Conservation (phyloP, 2,797 vertebrate genomes). For the Enteromius radiatus region DNA sequence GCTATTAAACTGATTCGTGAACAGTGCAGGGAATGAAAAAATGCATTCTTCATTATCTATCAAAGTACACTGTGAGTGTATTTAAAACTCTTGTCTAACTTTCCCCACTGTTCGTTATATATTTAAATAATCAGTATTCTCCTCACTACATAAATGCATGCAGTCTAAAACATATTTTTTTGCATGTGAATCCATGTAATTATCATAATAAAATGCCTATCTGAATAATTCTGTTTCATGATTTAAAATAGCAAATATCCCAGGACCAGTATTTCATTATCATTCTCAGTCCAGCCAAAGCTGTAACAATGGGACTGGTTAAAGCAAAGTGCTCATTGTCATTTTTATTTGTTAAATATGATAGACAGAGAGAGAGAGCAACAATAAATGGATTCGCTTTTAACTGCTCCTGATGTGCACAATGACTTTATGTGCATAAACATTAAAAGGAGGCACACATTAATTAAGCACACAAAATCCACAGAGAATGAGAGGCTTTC, state of each 20-base stretch:
- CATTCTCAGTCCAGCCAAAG: slow-evolving; percentile 8
- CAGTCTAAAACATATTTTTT: background rate
- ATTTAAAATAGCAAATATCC: slow-evolving; percentile 7
- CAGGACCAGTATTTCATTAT: slow-evolving; percentile 27
- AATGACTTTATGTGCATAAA: slow-evolving; percentile 73
- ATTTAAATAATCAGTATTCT: slow-evolving; percentile 28
- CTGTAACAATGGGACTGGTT: slow-evolving; percentile 32
- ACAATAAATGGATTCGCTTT: slow-evolving; percentile 73
- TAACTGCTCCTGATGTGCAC: slow-evolving; percentile 74
- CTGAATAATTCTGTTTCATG: slow-evolving; percentile 10
- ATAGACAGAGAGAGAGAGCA: slow-evolving; percentile 69
- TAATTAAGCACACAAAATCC: slow-evolving; percentile 75
- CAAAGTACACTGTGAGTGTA: slow-evolving; percentile 2
- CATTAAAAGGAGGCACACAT: slow-evolving; percentile 76
- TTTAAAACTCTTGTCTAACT: background rate
- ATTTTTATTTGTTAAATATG: slow-evolving; percentile 75
- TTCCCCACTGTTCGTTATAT: background rate
- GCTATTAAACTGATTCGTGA: background rate
- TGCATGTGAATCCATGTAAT: background rate
- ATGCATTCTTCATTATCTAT: background rate
- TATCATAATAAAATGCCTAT: slow-evolving; percentile 28
- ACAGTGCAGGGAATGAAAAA: slow-evolving; percentile 10
- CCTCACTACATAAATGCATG: slow-evolving; percentile 16
- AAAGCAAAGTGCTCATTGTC: slow-evolving; percentile 43
- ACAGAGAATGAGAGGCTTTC: slow-evolving; percentile 69